Conservation (phyloP, 2,888 invertebrate species). For the Xanthia icteritia region DNA sequence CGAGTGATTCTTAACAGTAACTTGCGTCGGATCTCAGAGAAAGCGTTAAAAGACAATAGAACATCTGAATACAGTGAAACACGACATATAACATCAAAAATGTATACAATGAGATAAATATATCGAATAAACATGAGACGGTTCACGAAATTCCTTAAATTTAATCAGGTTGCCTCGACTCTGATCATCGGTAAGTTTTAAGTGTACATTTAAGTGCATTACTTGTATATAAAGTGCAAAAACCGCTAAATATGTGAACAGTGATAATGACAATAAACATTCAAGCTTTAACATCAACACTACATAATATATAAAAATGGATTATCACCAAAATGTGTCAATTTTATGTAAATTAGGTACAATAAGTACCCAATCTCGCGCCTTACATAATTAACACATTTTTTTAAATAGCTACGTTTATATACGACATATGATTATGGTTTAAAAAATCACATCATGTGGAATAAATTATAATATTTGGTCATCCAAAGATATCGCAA, state of each 20-base stretch:
- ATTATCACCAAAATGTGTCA: conserved; percentile 75
- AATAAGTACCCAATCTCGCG: conserved; percentile 84
- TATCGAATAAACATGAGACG: conserved; percentile 63
- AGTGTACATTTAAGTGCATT: conserved; percentile 53
- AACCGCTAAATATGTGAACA: conserved; percentile 59
- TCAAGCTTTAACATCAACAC: conserved; percentile 59
- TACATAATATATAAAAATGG: conserved; percentile 46
- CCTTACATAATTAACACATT: conserved; percentile 81
- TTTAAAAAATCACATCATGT: conserved; percentile 2
- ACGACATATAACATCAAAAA: conserved; percentile 74
- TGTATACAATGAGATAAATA: conserved; percentile 53
- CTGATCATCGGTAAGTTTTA: conserved; percentile 69
- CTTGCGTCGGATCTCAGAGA: conserved; percentile 82
- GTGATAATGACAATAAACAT: conserved; percentile 54
- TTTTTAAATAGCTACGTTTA: conserved; percentile 35
- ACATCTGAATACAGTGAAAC: conserved; percentile 67
- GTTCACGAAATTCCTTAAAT: conserved; percentile 71
- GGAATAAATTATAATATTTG: conserved; percentile 40
- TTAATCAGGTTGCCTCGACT: conserved; percentile 85
- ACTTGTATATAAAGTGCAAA: conserved; percentile 61
- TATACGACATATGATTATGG: conserved; percentile 13
- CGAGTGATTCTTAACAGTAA: conserved; percentile 68
- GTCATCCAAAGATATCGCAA: conserved; percentile 44
- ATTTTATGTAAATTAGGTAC: conserved; percentile 82
- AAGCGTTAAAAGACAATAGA: conserved; percentile 62